These are phyloP conservation scores for Drosophila fungiperda DNA, from an alignment of 2,888 invertebrate species.

Conservation along the genomic window DNA sequence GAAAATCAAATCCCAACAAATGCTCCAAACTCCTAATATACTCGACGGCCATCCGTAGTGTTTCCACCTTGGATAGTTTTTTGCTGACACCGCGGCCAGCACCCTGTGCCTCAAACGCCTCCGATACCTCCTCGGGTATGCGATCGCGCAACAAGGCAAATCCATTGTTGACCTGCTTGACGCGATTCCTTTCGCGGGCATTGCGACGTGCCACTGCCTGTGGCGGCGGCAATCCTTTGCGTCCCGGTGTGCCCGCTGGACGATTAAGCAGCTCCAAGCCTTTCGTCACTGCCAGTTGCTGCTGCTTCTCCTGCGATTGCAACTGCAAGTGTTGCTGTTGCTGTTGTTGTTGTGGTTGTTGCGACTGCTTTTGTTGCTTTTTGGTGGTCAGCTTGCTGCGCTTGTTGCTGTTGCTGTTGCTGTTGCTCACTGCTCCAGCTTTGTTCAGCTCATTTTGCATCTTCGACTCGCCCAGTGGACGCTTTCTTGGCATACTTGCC, in stretches of 20 bases:
- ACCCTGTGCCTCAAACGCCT: conserved; percentile 88
- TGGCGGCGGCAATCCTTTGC: conserved; percentile 88
- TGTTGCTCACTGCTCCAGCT: not conserved
- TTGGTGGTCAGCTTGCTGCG: conserved; percentile 60
- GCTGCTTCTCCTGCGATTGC: conserved; percentile 28
- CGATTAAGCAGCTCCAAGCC: conserved; percentile 23
- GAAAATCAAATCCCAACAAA: conserved; percentile 88
- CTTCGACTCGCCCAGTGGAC: conserved; percentile 62
- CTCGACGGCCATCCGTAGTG: conserved; percentile 95
- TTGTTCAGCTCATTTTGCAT: conserved; percentile 49
- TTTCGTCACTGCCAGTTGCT: conserved; percentile 34
- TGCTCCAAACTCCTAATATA: conserved; percentile 93
- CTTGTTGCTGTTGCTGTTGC: conserved; percentile 46
- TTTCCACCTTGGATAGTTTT: conserved; percentile 95
- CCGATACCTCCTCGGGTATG: conserved; percentile 93
- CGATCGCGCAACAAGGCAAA: conserved; percentile 94
- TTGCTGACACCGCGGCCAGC: conserved; percentile 88
- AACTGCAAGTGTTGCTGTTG: conserved; percentile 45
- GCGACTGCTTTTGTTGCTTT: conserved; percentile 23
- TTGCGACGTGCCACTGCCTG: conserved; percentile 95
- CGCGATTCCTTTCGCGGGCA: conserved; percentile 96
- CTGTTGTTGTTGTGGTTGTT: not conserved
- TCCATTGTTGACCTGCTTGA: conserved; percentile 96
- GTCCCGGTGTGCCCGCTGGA: conserved; percentile 75
- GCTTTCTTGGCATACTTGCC: conserved; percentile 56